phyloP scores from a whole-genome alignment of 2,797 vertebrate genomes.

The Malacoraja senta region DNA sequence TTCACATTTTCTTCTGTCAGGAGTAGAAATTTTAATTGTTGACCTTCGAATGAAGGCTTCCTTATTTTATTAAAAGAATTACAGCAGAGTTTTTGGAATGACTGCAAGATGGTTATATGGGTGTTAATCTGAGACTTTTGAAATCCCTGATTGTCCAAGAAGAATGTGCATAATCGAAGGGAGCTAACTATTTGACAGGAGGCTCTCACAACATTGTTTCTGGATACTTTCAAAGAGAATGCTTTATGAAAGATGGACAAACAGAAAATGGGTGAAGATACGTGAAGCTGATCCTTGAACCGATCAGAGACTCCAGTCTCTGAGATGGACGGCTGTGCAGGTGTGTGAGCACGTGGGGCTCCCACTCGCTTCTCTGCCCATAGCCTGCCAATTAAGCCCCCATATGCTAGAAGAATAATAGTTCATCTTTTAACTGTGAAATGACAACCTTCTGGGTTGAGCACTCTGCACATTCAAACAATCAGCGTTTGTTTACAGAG shows the following conservation, averaged over 20 bases:
- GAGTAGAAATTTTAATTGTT: neutral
- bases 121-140: no score
- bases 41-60: neutral
- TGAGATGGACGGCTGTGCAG: no score
- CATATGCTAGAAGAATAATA: no score
- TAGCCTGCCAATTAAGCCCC: no score
- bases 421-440: no score
- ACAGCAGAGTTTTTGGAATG: neutral
- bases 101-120: neutral
- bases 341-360: no score
- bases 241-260: neutral
- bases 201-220: neutral
- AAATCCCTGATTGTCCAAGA: neutral
- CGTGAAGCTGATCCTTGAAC: no score
- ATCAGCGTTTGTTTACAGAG: no score
- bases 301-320: no score
- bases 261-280: neutral
- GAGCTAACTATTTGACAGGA: neutral
- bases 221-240: neutral
- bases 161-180: neutral
- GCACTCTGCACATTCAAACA: no score
- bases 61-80: neutral
- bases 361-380: no score
- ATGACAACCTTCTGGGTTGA: no score
- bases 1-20: neutral